These are phyloP conservation scores for Sciurus carolinensis DNA, from an alignment of 2,797 vertebrate species.

Conservation along the genomic window DNA sequence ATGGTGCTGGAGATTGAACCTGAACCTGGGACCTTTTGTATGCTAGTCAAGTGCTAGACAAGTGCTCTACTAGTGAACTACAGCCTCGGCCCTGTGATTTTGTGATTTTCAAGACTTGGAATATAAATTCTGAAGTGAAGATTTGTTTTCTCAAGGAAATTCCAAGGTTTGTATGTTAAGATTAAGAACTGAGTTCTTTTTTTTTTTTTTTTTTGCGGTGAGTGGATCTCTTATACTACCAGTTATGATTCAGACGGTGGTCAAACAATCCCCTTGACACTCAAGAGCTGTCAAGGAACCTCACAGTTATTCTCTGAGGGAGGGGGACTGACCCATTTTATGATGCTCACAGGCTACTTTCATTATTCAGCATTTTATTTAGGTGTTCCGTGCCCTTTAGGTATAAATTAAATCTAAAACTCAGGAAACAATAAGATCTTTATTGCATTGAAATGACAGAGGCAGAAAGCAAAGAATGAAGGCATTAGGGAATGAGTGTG, in stretches of 20 bases:
- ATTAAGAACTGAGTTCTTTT: background rate
- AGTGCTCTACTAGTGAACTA: too few relatives aligned
- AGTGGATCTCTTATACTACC: background rate
- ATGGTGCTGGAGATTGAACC: too few relatives aligned
- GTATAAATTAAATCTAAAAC: background rate
- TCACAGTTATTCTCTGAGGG: background rate
- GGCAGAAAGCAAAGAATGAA: background rate
- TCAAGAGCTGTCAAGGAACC: background rate
- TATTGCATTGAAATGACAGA: background rate
- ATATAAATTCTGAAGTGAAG: background rate
- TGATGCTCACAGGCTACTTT: background rate
- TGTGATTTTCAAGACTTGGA: slow-evolving; percentile 13
- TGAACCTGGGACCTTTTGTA: too few relatives aligned
- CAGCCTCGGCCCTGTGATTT: too few relatives aligned
- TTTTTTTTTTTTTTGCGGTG: background rate
- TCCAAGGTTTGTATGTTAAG: background rate
- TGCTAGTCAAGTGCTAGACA: too few relatives aligned
- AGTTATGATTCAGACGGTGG: background rate
- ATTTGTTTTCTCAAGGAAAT: slow-evolving; percentile 46
- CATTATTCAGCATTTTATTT: background rate
- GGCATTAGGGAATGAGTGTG: background rate
- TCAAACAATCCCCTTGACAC: background rate
- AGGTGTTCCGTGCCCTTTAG: background rate
- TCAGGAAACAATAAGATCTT: background rate
- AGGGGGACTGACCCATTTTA: background rate